Conservation (phyloP, 2,113 vertebrate species). For the Leucosticte australis region DNA sequence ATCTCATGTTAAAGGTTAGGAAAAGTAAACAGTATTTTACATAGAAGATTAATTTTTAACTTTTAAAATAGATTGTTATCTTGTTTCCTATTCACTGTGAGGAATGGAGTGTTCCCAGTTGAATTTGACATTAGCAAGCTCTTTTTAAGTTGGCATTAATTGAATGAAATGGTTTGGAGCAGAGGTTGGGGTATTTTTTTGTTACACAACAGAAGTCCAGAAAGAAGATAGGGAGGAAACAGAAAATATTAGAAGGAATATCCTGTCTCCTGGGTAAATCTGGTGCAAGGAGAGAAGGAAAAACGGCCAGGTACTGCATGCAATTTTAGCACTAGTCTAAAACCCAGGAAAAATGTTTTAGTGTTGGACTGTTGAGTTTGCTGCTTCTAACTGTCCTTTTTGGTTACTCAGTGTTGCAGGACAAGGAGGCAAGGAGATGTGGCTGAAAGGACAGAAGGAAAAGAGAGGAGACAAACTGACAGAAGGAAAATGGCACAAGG, state of each 20-base stretch:
- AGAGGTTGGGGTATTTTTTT: neutral
- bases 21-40: neutral
- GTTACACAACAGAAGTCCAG: neutral
- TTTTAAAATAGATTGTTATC: neutral
- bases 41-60: neutral
- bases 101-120: neutral
- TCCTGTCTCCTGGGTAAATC: neutral
- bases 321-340: neutral
- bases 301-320: neutral
- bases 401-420: neutral
- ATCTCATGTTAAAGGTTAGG: neutral
- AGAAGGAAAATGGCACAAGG: neutral
- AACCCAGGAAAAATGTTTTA: neutral
- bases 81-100: neutral
- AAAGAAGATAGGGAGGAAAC: neutral
- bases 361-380: neutral
- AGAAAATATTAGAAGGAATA: neutral
- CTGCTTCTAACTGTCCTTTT: neutral
- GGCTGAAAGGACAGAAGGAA: neutral
- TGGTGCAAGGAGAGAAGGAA: neutral
- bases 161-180: neutral
- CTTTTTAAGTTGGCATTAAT: neutral
- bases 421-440: neutral
- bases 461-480: neutral
- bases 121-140: neutral